phyloP scores from a whole-genome alignment of 2,797 vertebrate genomes.

The Crax fasciolata region DNA sequence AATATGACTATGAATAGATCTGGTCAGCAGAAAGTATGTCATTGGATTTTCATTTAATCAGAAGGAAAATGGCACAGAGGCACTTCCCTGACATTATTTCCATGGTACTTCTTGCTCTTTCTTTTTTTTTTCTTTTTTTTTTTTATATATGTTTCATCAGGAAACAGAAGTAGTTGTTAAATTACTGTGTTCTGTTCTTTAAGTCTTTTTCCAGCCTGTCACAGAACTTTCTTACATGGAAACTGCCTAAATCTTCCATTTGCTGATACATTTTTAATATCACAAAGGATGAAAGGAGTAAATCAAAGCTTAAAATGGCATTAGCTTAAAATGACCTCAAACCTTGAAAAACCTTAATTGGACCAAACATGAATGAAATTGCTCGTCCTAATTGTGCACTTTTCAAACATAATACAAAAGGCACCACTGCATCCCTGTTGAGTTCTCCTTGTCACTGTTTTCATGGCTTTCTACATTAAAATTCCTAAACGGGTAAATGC shows the following conservation, averaged over 20 bases:
- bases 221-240: background rate
- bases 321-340: background rate
- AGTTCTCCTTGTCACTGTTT: background rate
- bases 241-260: background rate
- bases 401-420: background rate
- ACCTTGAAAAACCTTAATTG: background rate
- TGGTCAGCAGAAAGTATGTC: background rate
- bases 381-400: background rate
- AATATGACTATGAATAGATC: background rate
- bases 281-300: background rate
- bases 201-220: background rate
- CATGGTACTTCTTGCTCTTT: too few relatives aligned
- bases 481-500: background rate
- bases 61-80: background rate
- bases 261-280: background rate
- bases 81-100: background rate
- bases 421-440: accelerated
- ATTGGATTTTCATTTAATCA: background rate
- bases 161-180: background rate
- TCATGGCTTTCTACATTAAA: background rate
- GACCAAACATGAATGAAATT: background rate
- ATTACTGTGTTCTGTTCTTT: background rate
- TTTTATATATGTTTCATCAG: background rate
- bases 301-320: background rate
- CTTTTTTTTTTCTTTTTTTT: background rate